phyloP scores from a whole-genome alignment of 2,113 vertebrate species.

The Stercorarius parasiticus region DNA sequence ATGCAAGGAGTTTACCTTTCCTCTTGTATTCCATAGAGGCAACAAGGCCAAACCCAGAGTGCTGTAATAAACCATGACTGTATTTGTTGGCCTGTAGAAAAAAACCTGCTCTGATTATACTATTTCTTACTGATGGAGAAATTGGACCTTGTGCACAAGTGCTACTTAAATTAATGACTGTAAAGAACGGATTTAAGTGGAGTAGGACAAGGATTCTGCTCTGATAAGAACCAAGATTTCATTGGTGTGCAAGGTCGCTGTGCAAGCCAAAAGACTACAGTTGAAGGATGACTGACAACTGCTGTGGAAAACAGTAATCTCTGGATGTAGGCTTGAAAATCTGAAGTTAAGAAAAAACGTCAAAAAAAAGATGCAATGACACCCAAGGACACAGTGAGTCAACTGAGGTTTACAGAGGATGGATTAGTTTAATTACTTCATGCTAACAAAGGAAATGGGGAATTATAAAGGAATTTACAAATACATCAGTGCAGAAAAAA shows the following conservation, averaged over 20 bases:
- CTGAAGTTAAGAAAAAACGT: not conserved
- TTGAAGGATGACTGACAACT: not conserved
- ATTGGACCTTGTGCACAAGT: not conserved
- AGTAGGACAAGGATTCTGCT: not conserved
- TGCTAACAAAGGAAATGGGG: not conserved
- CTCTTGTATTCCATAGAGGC: not conserved
- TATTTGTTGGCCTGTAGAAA: not conserved
- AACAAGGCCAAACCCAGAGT: not conserved
- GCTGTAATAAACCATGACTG: not conserved
- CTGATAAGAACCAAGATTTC: not conserved
- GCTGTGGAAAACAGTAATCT: not conserved
- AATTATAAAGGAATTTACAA: slow-evolving; percentile 4
- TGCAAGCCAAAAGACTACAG: not conserved
- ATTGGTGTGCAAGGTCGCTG: not conserved
- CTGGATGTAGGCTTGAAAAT: not conserved
- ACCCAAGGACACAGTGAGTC: not conserved
- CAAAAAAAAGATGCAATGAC: not conserved
- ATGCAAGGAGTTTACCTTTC: not conserved
- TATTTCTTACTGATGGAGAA: not conserved
- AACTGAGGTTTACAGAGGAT: not conserved
- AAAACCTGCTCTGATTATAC: not conserved
- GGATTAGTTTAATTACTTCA: not conserved
- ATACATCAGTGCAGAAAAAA: not conserved
- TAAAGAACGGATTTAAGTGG: not conserved
- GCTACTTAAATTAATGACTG: not conserved